Conservation (phyloP, 2,113 vertebrate species). For the Nycticryphes semicollaris region DNA sequence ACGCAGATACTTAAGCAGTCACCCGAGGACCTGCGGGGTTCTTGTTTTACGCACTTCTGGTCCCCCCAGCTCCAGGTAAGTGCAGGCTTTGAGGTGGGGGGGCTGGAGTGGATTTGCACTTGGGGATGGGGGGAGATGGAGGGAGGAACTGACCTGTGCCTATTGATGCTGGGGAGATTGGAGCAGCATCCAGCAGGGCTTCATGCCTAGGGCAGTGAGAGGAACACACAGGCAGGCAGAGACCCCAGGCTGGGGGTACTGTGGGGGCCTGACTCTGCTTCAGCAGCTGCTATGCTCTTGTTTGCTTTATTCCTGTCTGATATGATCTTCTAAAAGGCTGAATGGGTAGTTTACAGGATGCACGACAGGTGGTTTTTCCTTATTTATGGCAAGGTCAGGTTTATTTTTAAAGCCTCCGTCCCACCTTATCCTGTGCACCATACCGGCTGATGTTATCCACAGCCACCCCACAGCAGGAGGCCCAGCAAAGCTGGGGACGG, state of each 20-base stretch:
- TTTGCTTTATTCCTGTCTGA: not conserved
- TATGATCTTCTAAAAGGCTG: not conserved
- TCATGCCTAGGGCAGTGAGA: not conserved
- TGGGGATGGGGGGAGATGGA: not conserved
- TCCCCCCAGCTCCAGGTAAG: slow-evolving; percentile 63
- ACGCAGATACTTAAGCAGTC: slow-evolving; percentile 65
- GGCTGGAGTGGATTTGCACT: not conserved
- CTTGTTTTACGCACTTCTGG: not conserved
- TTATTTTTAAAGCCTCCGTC: slow-evolving; percentile 4
- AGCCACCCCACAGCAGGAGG: not conserved
- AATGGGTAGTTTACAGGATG: not conserved
- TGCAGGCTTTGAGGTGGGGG: not conserved
- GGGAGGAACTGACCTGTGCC: not conserved
- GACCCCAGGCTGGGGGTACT: not conserved
- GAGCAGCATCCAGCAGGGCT: not conserved
- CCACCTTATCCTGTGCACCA: not conserved
- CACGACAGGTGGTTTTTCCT: slow-evolving; percentile 10
- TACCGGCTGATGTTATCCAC: not conserved
- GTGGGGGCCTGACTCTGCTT: not conserved
- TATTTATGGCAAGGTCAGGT: not conserved
- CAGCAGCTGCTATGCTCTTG: not conserved
- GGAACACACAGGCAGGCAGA: not conserved
- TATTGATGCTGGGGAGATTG: not conserved
- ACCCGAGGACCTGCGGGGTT: not conserved
- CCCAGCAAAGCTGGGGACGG: not conserved